phyloP scores from a whole-genome alignment of 1,140 invertebrate genomes.

The Helicoverpa zea region DNA sequence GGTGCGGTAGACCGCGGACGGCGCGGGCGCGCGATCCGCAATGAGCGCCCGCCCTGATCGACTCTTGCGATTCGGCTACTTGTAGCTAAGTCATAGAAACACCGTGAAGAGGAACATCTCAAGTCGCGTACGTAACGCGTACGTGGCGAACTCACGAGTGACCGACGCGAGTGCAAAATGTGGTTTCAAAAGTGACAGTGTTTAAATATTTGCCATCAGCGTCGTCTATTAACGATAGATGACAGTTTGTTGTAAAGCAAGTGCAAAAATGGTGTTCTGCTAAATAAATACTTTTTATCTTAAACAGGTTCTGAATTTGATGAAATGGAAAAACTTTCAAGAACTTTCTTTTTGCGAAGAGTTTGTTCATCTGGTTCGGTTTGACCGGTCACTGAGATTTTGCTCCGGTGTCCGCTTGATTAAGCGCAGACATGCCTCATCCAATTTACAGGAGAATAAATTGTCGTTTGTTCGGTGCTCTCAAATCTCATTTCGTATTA shows the following conservation, averaged over 20 bases:
- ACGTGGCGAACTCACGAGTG: conserved; percentile 15
- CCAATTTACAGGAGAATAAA: conserved; percentile 68
- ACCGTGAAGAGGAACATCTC: conserved; percentile 4
- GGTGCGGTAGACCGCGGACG: conserved; percentile 82
- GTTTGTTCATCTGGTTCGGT: conserved; percentile 44
- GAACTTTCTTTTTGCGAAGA: conserved; percentile 33
- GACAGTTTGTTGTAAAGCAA: conserved; percentile 41
- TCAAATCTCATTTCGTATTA: conserved; percentile 60
- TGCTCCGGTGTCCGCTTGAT: conserved; percentile 56
- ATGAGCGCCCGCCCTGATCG: conserved; percentile 66
- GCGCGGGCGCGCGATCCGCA: conserved; percentile 78
- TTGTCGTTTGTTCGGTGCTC: conserved; percentile 60
- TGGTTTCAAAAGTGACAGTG: conserved; percentile 53
- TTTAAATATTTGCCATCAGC: conserved; percentile 29
- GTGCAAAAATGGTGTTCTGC: conserved; percentile 28
- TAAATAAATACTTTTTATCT: conserved; percentile 22
- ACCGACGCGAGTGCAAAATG: conserved; percentile 58
- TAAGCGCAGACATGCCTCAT: conserved; percentile 65
- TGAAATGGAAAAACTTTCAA: conserved; percentile 28
- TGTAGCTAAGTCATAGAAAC: conserved; percentile 35
- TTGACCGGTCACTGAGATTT: conserved; percentile 55
- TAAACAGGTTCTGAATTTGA: conserved; percentile 33
- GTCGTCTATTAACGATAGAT: conserved; percentile 41
- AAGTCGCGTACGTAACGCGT: background rate
- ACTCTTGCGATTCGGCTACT: conserved; percentile 50